Percentiles rank a stretch among this genome's conserved stretches.
phyloP scores from a whole-genome alignment of 1,140 invertebrate species.

The Cydia splendana region DNA sequence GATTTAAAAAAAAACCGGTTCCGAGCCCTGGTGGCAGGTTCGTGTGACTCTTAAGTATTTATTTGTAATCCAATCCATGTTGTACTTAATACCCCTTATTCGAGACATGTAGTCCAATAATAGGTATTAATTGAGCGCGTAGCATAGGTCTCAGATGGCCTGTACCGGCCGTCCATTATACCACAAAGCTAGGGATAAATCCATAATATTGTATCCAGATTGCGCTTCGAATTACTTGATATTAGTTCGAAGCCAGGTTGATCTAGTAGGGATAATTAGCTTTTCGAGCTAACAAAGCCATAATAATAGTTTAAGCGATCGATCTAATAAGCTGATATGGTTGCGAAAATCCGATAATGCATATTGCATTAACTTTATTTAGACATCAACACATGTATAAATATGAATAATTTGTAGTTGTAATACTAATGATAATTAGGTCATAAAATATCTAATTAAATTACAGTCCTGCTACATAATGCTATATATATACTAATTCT shows the following conservation, averaged over 20 bases:
- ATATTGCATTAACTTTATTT: constrained; percentile 1
- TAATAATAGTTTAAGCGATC: constrained; percentile 5
- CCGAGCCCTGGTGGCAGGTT: too few species aligned
- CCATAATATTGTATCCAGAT: constrained; percentile 62
- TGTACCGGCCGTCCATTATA: constrained; percentile 62
- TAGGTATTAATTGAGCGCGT: constrained; percentile 58
- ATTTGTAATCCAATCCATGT: background rate
- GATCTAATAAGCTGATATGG: background rate
- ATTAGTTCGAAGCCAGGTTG: constrained; percentile 59
- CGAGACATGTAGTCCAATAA: constrained; percentile 39
- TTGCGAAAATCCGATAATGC: background rate
- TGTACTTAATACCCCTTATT: background rate
- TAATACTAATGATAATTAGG: too few species aligned
- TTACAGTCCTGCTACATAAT: too few species aligned
- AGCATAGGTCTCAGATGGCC: constrained; percentile 67
- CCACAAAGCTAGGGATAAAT: constrained; percentile 67
- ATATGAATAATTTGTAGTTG: background rate
- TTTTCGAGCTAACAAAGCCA: constrained; percentile 8
- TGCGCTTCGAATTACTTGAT: constrained; percentile 71
- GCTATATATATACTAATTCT: too few species aligned
- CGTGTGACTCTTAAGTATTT: too few species aligned
- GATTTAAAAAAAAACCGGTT: too few species aligned
- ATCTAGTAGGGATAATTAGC: constrained; percentile 52
- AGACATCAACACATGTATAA: too few species aligned
- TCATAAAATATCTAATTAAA: too few species aligned